Evolutionary conservation across 2,888 invertebrate genomes (phyloP).

Genomic region (Rotaria socialis): DNA sequence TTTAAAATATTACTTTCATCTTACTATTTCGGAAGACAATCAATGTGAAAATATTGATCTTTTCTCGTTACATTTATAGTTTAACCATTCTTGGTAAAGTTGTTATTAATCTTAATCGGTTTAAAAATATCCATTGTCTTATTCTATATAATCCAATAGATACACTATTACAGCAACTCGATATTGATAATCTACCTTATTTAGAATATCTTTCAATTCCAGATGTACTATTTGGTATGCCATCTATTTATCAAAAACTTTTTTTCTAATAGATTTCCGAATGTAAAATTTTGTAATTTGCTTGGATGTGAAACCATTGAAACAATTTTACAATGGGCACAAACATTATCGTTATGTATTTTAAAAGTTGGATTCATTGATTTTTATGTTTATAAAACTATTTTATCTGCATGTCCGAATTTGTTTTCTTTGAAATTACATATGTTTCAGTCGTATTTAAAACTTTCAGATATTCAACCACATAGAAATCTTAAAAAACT

Average conservation of each 20-base stretch:
- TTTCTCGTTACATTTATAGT: not conserved
- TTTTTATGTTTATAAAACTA: not conserved
- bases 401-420: constrained; percentile 2
- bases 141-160: not conserved
- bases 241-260: not conserved
- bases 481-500: not conserved
- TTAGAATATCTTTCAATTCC: constrained; percentile 13
- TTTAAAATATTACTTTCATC: not conserved
- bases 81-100: not conserved
- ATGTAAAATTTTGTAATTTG: not conserved
- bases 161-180: not conserved
- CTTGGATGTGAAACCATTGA: not conserved
- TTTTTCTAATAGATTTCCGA: not conserved
- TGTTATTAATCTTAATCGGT: not conserved
- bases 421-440: not conserved
- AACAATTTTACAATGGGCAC: not conserved
- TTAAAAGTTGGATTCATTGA: not conserved
- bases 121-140: not conserved
- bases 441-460: not conserved
- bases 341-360: not conserved
- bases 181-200: not conserved
- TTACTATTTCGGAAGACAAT: not conserved
- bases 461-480: not conserved
- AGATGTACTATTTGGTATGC: not conserved
- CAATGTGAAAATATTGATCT: not conserved